Evolutionary conservation across 2,797 vertebrate species (phyloP), one percentile per base, ranked within the genome.

Genomic region (Heteromormyrus szaboi): DNA sequence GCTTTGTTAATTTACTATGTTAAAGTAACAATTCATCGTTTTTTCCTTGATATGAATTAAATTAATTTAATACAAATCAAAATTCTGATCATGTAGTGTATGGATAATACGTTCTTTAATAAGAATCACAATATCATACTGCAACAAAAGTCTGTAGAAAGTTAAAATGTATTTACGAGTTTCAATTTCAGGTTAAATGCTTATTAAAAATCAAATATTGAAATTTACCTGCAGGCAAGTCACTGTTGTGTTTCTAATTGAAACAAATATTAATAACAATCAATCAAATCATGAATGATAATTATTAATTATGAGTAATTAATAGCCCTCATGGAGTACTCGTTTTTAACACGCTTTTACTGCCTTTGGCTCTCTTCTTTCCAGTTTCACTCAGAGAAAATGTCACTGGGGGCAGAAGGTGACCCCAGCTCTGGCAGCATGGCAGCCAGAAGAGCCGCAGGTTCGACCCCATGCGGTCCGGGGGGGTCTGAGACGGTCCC

Each of bases 381-480:
- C 50, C 59, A 12, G 17, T 2, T 86, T 68, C 89, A 94, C 91
- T 85, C 89, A 25, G 4, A 19, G 88, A 89, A 53, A 88, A 96
- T 96, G 95, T 92, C 94, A 1, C 90, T 95, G 84, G 94, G 94
- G 90, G 93, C 91, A 50, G 90, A 93, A 0, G 94, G 93, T 50
- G 92, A 91, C 76, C 25, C 91, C 33, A 90, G 92, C 0, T 95
- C 95, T 65, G 92, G 92, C 89, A 93, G 92, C 79, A 33, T 92
- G 86, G 7, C 87, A 25, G 53, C 33, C 25, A 17, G 46, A 14
- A 50, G 48, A 29, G 6, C 51, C 1, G 4, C 46, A 0, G 90
- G 84, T 6, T 54, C 90, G 9, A 89, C 84, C 17, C 89, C 90
- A 22, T 72, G 90, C 0, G 76, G 79, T 0, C 48, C 7, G 46